Conservation (phyloP, 2,888 invertebrate genomes). For the Epicampocera succincta region DNA sequence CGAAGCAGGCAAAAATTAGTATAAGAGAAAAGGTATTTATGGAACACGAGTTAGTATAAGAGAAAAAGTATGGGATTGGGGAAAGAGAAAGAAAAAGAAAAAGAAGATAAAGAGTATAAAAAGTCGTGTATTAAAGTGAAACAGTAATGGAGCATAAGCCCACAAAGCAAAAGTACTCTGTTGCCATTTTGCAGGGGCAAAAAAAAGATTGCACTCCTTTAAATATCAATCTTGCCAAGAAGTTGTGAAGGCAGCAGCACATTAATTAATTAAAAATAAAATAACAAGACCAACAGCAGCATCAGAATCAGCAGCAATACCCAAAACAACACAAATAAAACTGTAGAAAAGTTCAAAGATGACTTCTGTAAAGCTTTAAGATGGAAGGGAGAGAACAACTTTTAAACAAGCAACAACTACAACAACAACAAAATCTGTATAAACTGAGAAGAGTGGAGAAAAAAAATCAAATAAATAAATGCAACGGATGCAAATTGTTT, state of each 20-base stretch:
- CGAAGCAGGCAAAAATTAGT: too few relatives aligned
- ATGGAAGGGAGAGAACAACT: conserved; percentile 64
- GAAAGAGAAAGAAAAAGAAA: too few relatives aligned
- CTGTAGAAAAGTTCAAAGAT: conserved; percentile 66
- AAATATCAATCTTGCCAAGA: conserved; percentile 18
- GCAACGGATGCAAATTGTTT: conserved; percentile 69
- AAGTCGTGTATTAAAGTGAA: too few relatives aligned
- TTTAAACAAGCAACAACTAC: conserved; percentile 39
- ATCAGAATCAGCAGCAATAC: conserved; percentile 41
- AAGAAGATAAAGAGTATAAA: too few relatives aligned
- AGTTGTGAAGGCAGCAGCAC: conserved; percentile 47
- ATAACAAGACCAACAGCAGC: conserved; percentile 45
- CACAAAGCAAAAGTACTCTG: too few relatives aligned
- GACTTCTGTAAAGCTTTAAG: conserved; percentile 66
- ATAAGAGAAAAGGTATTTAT: too few relatives aligned
- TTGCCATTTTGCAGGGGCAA: not conserved
- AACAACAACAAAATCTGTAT: conserved; percentile 16
- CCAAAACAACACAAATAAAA: conserved; percentile 39
- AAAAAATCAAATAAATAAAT: conserved; percentile 65
- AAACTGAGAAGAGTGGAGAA: conserved; percentile 50
- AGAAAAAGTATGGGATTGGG: too few relatives aligned
- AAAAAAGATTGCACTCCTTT: conserved; percentile 31
- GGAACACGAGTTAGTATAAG: too few relatives aligned
- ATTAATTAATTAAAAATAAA: conserved; percentile 70
- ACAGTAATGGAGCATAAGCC: too few relatives aligned